These are phyloP conservation scores for Drosophila mojavensis DNA, from an alignment of 1,140 invertebrate species.

Conservation along the genomic window DNA sequence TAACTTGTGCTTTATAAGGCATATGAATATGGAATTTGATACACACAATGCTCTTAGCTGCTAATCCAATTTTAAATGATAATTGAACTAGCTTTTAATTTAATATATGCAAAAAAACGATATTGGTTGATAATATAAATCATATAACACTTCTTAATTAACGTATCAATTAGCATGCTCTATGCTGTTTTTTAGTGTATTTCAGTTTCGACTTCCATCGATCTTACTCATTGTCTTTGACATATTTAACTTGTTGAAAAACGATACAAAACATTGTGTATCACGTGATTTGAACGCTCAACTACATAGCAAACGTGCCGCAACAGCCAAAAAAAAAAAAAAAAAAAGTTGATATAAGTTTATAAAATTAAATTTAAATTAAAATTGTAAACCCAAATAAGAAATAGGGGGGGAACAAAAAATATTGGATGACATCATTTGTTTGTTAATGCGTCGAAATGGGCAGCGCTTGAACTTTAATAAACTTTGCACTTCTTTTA, in stretches of 20 bases:
- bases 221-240: slow-evolving; percentile 12
- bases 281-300: slow-evolving; percentile 35
- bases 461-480: slow-evolving; percentile 61
- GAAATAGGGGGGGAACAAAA: slow-evolving; percentile 13
- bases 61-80: no score
- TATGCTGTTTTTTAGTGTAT: background rate
- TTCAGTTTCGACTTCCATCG: background rate
- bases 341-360: slow-evolving; percentile 17
- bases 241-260: slow-evolving; percentile 28
- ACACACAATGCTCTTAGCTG: background rate
- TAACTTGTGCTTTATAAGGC: background rate
- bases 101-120: no score
- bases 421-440: slow-evolving; percentile 68
- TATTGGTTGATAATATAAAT: no score
- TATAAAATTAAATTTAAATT: slow-evolving; percentile 22
- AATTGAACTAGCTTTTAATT: no score
- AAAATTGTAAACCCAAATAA: slow-evolving; percentile 4
- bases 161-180: background rate
- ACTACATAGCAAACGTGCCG: slow-evolving; percentile 31
- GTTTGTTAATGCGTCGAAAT: slow-evolving; percentile 27
- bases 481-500: slow-evolving; percentile 72
- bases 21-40: background rate
- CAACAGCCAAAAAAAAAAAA: slow-evolving; percentile 33
- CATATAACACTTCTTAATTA: no score
- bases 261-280: slow-evolving; percentile 12